Base-by-base conservation (phyloP, 2,797 vertebrate genomes). In the Chelmon rostratus region DNA sequence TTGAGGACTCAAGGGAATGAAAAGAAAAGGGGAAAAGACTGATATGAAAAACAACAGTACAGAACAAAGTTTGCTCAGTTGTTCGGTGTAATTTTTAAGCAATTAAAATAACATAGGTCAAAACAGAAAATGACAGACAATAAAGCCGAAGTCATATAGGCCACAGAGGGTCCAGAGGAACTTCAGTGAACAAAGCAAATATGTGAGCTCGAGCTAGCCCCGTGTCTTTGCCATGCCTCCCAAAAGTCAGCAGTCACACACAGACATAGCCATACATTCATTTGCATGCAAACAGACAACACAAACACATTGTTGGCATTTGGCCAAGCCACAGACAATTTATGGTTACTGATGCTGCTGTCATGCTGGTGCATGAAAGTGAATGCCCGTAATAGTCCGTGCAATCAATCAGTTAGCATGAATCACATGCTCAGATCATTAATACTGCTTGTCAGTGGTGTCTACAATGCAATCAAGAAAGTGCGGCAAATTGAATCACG, bases 401-500 rank as follows among this genome's bases (percentile, higher is more conserved):
- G 72, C 58, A 80, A 66, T 85, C 35, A 61, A 44, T 90, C 85
- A 83, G 87, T 77, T 78, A 71, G 86, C 79, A 70, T 82, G 78
- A 91, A 89, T 89, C 75, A 86, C 54, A 73, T 33, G 73, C 82
- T 88, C 72, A 50, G 70, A 83, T 81, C 83, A 74, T 86, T 87
- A 89, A 88, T 86, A 78, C 78, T 56, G 61, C 81, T 82, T 88
- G 89, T 91, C 84, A 78, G 53, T 73, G 62, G 54, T 73, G 73
- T 79, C 83, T 66, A 69, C 82, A 82, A 81, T 57, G 86, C 89
- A 93, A 92, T 94, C 88, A 86, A 83, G 89, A 87, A 79, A 88
- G 84, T 82, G 72, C 44, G 35, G 58, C 37, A 67, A 89, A 84
- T 92, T 88, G 91, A 93, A 90, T 93, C 73, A 79, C 66, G 65